A percentile compares a stretch with the other conserved stretches of the same genome.
Evolutionary conservation across 1,140 invertebrate species (phyloP).

Genomic region (Protaetia brevitarsis): DNA sequence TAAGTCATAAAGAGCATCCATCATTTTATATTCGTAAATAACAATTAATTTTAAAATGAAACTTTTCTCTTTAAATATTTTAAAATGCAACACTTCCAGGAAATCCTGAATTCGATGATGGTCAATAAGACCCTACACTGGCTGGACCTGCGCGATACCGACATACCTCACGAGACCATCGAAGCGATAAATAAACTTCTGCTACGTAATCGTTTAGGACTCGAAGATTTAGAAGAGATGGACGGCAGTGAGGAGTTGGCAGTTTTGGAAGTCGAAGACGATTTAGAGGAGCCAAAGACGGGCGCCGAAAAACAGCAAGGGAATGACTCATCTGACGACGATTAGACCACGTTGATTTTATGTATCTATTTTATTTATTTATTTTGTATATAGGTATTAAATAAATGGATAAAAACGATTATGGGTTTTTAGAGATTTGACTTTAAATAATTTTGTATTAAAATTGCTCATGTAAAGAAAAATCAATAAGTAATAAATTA

Average conservation of each 20-base stretch:
- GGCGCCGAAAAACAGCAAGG: background rate
- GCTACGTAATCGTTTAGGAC: background rate
- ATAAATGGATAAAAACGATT: too few relatives aligned
- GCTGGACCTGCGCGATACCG: background rate
- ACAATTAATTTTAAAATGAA: too few relatives aligned
- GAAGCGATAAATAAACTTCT: constrained; percentile 1
- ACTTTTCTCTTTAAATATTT: too few relatives aligned
- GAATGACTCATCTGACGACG: background rate
- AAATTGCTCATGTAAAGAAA: too few relatives aligned
- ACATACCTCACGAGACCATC: background rate
- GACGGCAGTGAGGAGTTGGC: background rate
- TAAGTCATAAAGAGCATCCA: constrained; percentile 21
- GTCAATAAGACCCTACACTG: background rate
- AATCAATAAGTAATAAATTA: too few relatives aligned
- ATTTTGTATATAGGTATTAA: too few relatives aligned
- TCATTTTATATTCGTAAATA: background rate
- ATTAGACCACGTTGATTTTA: background rate
- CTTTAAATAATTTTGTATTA: too few relatives aligned
- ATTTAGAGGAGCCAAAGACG: background rate
- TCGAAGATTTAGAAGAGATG: constrained; percentile 2
- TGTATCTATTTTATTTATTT: too few relatives aligned
- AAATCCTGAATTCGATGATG: background rate
- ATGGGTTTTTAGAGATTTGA: too few relatives aligned
- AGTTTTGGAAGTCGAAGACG: background rate
- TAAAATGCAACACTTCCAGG: too few relatives aligned